Evolutionary conservation across 2,888 invertebrate species (phyloP), one percentile per base, ranked within the genome.

Genomic region (Hylaea fasciaria): DNA sequence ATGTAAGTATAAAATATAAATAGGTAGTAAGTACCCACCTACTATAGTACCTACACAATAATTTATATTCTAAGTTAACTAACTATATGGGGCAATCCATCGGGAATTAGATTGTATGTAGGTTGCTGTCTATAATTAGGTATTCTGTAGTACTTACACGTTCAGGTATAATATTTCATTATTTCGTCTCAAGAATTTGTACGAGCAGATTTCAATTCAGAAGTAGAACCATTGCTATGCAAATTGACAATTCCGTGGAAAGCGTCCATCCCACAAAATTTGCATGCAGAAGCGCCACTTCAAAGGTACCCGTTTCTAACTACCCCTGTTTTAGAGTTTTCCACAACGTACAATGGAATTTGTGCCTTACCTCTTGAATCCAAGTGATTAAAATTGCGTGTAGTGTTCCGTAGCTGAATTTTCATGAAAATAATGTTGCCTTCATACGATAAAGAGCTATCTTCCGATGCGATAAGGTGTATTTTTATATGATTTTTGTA

Each of bases 251-350:
- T 89, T 80, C 81, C 73, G 71, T 69, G 65, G 70, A 74, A 68
- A 73, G 70, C 70, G 71, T 69, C 74, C 71, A 73, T 72, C 74
- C 77, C 74, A 71, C 74, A 70, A 81, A 81, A 91, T 91, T 91
- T 91, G 90, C 89, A 91, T 91, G 92, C 92, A 90, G 92, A 91
- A 91, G 92, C 89, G 87, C 89, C 87, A 89, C 88, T 91, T 90
- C 92, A 91, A 92, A 92, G 89, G 86, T 83, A 86, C 85, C 86
- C 77, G 82, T 84, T 87, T 78, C 79, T 81, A 86, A 87, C 85
- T 83, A 82, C 81, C 82, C 83, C 81, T 39, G 72, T 73, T 78
- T 75, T 72, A 70, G 67, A 69, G 63, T 63, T 70, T 65, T 43
- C n/a, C 10, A 13, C 12, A 35, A 65, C 43, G 28, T 17, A 39